Conservation (phyloP, 2,113 vertebrate species). For the Cichladusa arquata region DNA sequence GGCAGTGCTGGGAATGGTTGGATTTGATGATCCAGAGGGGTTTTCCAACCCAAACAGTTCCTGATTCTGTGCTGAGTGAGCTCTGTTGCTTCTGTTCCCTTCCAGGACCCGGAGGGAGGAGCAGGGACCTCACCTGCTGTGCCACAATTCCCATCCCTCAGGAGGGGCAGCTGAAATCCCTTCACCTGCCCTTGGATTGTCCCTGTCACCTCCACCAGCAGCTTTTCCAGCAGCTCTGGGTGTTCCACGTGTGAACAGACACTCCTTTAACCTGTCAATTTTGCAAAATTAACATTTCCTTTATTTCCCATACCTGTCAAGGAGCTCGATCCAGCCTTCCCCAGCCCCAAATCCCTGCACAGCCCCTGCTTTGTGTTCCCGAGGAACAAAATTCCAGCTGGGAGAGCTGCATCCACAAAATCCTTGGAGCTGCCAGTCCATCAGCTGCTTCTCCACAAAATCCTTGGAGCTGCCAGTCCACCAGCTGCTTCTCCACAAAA, state of each 20-base stretch:
- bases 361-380: neutral
- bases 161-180: neutral
- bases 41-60: neutral
- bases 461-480: neutral
- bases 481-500: neutral
- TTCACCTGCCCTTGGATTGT: no score
- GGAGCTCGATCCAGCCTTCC: neutral
- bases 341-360: accelerated
- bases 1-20: neutral
- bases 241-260: neutral
- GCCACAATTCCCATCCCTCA: neutral
- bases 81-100: neutral
- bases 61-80: neutral
- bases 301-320: neutral
- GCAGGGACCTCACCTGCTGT: accelerated
- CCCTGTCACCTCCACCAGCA: neutral
- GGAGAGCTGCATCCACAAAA: neutral
- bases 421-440: neutral
- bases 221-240: neutral
- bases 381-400: neutral
- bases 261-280: neutral
- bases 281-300: neutral
- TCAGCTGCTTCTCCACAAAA: neutral
- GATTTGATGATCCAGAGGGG: neutral
- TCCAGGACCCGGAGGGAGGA: neutral